Evolutionary conservation across 2,113 vertebrate species (phyloP).

Genomic region (Ancistrus triradiatus): DNA sequence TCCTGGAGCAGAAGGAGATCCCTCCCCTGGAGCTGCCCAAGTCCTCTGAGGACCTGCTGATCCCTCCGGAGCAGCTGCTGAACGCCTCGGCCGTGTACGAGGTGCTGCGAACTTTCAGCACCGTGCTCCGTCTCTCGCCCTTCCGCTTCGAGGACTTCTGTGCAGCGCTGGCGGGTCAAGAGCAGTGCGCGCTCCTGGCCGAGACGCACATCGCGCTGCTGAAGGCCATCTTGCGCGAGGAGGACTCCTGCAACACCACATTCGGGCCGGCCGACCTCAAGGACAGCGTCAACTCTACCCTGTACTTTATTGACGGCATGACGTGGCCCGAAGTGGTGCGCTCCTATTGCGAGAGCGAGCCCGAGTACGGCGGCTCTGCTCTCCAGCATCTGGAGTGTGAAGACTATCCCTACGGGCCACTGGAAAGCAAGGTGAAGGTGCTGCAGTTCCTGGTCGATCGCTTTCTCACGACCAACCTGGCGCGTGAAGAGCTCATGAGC

Average conservation of each 20-base stretch:
- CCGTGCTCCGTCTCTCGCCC: constrained; percentile 89
- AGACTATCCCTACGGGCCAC: constrained; percentile 90
- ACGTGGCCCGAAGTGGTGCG: constrained; percentile 96
- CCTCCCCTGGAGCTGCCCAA: constrained; percentile 85
- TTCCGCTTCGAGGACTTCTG: constrained; percentile 99
- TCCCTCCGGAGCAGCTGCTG: constrained; percentile 88
- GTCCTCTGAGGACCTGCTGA: constrained; percentile 92
- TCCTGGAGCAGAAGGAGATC: constrained; percentile 91
- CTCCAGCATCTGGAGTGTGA: constrained; percentile 88
- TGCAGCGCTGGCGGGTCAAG: constrained; percentile 88
- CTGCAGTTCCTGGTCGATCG: constrained; percentile 96
- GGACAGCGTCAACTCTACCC: constrained; percentile 94
- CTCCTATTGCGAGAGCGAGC: constrained; percentile 93
- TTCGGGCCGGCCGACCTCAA: constrained; percentile 97
- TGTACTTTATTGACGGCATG: constrained; percentile 98
- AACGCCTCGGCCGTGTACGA: constrained; percentile 90
- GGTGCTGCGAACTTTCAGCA: constrained; percentile 93
- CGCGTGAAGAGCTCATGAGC: constrained; percentile 95
- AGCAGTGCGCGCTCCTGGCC: constrained; percentile 95
- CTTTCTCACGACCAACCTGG: constrained; percentile 96
- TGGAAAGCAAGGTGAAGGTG: constrained; percentile 91
- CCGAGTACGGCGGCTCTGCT: constrained; percentile 89
- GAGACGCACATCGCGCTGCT: constrained; percentile 91
- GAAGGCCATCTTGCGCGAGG: constrained; percentile 93
- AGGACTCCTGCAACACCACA: constrained; percentile 96